phyloP scores from a whole-genome alignment of 1,140 invertebrate species.

The Drosophila nigrodunni region DNA sequence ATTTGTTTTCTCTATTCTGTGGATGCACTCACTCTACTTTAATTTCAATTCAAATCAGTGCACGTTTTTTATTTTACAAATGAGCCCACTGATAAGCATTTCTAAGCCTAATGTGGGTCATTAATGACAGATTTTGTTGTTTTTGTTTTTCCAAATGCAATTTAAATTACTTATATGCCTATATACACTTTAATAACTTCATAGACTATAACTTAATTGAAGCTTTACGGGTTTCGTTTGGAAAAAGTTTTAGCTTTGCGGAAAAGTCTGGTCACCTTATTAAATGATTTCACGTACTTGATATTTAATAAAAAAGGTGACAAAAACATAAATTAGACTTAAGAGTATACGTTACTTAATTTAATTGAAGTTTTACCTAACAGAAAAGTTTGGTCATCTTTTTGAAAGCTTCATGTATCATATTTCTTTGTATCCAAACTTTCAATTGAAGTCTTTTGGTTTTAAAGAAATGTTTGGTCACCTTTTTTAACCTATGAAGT shows the following conservation, averaged over 20 bases:
- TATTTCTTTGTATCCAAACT: too few relatives aligned
- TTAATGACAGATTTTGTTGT: slow-evolving; percentile 42
- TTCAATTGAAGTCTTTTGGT: too few relatives aligned
- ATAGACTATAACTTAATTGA: not conserved
- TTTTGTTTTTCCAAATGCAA: slow-evolving; percentile 55
- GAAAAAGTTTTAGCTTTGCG: not conserved
- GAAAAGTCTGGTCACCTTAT: too few relatives aligned
- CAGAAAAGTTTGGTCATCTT: too few relatives aligned
- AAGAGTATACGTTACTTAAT: too few relatives aligned
- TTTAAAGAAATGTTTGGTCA: too few relatives aligned
- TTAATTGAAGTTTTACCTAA: too few relatives aligned
- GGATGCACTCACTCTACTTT: slow-evolving; percentile 24
- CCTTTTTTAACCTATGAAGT: too few relatives aligned
- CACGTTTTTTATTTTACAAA: slow-evolving; percentile 51
- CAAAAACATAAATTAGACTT: too few relatives aligned
- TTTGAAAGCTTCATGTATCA: too few relatives aligned
- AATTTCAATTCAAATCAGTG: slow-evolving; percentile 61
- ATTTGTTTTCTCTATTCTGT: slow-evolving; percentile 15
- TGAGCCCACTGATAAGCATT: slow-evolving; percentile 59
- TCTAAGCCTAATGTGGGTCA: slow-evolving; percentile 63
- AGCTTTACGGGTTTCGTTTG: not conserved
- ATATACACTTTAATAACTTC: not conserved
- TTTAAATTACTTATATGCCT: slow-evolving; percentile 38
- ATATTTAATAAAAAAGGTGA: too few relatives aligned
- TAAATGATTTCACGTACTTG: too few relatives aligned